A percentile compares a stretch with the other conserved stretches of the same genome.
These are phyloP conservation scores for Pyrocoelia pectoralis DNA, from an alignment of 2,888 invertebrate genomes.

Conservation along the genomic window DNA sequence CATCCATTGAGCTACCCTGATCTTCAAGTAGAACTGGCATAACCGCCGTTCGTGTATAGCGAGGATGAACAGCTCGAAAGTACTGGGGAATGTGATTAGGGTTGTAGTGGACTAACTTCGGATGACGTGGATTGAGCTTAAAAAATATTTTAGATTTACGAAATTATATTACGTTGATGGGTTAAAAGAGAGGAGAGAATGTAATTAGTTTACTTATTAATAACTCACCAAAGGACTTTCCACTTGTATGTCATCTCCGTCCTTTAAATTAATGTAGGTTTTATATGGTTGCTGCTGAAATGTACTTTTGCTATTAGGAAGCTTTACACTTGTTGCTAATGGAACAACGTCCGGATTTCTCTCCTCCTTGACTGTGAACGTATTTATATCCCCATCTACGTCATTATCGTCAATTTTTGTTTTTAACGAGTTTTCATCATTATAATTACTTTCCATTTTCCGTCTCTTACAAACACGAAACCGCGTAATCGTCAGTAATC, in stretches of 20 bases:
- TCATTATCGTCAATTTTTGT: neutral
- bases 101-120: neutral
- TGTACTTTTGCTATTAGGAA: neutral
- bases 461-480: neutral
- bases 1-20: neutral
- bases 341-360: constrained; percentile 20
- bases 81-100: neutral
- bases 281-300: neutral
- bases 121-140: too few relatives aligned
- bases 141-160: too few relatives aligned
- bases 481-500: constrained; percentile 2
- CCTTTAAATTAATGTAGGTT: neutral
- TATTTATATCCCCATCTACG: neutral
- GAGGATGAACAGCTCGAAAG: neutral
- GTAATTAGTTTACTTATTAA: too few relatives aligned
- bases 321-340: constrained; percentile 4
- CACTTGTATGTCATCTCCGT: constrained; percentile 5
- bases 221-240: constrained; percentile 1
- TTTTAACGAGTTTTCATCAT: constrained; percentile 6
- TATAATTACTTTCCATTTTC: neutral
- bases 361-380: constrained; percentile 8
- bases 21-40: neutral
- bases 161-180: too few relatives aligned
- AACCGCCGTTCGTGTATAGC: neutral
- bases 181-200: too few relatives aligned